These are phyloP conservation scores for Dendroctonus ponderosae DNA, from an alignment of 1,140 invertebrate genomes.

Conservation along the genomic window DNA sequence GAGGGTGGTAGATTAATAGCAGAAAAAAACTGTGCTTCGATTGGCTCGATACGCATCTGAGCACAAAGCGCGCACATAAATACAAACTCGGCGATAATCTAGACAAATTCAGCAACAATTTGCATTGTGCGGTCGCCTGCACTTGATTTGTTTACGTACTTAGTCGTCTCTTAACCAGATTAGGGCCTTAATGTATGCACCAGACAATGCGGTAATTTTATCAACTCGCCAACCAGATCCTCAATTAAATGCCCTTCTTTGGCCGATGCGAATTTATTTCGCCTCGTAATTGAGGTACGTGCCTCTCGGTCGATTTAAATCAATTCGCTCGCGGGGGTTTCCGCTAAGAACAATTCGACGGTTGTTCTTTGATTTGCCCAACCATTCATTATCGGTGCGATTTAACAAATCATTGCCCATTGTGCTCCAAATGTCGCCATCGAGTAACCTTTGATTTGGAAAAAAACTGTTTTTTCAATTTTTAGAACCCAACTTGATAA, in stretches of 20 bases:
- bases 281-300: conserved; percentile 40
- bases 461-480: too few species aligned
- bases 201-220: conserved; percentile 43
- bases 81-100: conserved; percentile 44
- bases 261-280: conserved; percentile 42
- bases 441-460: too few species aligned
- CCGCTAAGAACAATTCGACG: too few species aligned
- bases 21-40: background rate
- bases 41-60: conserved; percentile 8
- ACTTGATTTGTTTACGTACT: conserved; percentile 49
- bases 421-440: too few species aligned
- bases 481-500: too few species aligned
- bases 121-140: conserved; percentile 47
- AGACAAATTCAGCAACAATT: conserved; percentile 51
- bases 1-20: too few species aligned
- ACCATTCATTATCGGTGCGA: too few species aligned
- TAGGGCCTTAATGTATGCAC: conserved; percentile 46
- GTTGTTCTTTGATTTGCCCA: too few species aligned
- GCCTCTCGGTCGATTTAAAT: conserved; percentile 32
- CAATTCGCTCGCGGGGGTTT: background rate
- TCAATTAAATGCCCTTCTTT: conserved; percentile 46
- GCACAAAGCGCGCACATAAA: conserved; percentile 41
- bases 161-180: conserved; percentile 45
- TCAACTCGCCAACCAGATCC: conserved; percentile 43
- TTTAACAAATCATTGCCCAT: too few species aligned